A percentile compares a stretch with the other conserved stretches of the same genome.
These are phyloP conservation scores for Oceanodroma leucorhoa DNA, from an alignment of 2,797 vertebrate species.

Conservation along the genomic window DNA sequence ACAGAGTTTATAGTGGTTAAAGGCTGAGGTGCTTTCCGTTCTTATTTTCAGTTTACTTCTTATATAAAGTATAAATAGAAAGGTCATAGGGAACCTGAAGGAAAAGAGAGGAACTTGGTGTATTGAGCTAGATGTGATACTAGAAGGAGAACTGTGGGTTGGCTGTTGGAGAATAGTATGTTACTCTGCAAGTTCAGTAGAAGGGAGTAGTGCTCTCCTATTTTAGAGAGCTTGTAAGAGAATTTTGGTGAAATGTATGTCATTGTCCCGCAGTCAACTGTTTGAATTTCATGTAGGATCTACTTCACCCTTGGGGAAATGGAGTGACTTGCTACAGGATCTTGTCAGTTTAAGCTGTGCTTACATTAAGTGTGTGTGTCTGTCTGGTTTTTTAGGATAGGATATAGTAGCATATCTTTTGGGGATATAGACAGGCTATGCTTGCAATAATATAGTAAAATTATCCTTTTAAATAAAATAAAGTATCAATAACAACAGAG, in stretches of 20 bases:
- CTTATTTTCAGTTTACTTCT: neutral
- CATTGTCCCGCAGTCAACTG: neutral
- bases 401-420: neutral
- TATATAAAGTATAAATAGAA: neutral
- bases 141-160: neutral
- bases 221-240: neutral
- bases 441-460: neutral
- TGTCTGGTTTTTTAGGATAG: neutral
- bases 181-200: neutral
- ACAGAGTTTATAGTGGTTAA: neutral
- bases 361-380: neutral
- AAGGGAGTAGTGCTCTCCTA: neutral
- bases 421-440: neutral
- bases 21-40: neutral
- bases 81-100: neutral
- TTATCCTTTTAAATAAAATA: neutral
- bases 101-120: neutral
- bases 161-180: neutral
- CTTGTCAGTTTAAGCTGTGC: neutral
- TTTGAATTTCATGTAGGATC: neutral
- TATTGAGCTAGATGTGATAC: neutral
- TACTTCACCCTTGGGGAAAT: neutral
- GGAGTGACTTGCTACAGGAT: neutral
- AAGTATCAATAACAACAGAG: neutral
- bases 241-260: neutral